phyloP scores from a whole-genome alignment of 2,797 vertebrate species.

The Acropternis orthonyx region DNA sequence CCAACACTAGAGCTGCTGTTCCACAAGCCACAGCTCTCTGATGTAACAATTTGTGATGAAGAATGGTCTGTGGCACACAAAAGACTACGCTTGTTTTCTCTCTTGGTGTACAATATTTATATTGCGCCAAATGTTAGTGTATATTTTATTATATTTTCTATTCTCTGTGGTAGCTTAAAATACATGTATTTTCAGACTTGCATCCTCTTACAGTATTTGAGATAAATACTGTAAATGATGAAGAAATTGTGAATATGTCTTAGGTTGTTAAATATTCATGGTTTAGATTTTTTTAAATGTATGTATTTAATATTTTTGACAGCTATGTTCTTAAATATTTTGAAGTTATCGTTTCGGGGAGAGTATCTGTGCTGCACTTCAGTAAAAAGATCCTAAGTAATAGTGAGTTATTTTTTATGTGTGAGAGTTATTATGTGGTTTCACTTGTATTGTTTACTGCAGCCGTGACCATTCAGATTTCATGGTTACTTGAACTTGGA shows the following conservation, averaged over 20 bases:
- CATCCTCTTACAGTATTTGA: background rate
- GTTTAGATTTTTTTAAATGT: conserved; percentile 3
- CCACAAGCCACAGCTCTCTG: background rate
- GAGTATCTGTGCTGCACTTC: background rate
- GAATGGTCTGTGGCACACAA: background rate
- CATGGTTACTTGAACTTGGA: background rate
- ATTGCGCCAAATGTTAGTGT: conserved; percentile 57
- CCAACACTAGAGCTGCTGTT: conserved; percentile 22
- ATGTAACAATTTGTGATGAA: background rate
- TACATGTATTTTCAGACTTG: background rate
- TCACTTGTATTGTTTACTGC: background rate
- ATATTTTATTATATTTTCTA: conserved; percentile 33
- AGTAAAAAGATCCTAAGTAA: conserved; percentile 54
- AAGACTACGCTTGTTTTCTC: conserved; percentile 41
- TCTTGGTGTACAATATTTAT: conserved; percentile 7
- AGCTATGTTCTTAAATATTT: conserved; percentile 21
- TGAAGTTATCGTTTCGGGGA: conserved; percentile 34
- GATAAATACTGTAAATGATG: background rate
- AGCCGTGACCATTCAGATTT: background rate
- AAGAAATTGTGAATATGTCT: background rate
- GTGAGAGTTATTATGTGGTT: background rate
- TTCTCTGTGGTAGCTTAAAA: conserved; percentile 26
- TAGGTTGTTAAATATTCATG: background rate
- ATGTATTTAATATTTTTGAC: conserved; percentile 51
- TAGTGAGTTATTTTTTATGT: background rate